Base-by-base conservation (phyloP, 1,140 invertebrate genomes). In the Drosophila ambigua region DNA sequence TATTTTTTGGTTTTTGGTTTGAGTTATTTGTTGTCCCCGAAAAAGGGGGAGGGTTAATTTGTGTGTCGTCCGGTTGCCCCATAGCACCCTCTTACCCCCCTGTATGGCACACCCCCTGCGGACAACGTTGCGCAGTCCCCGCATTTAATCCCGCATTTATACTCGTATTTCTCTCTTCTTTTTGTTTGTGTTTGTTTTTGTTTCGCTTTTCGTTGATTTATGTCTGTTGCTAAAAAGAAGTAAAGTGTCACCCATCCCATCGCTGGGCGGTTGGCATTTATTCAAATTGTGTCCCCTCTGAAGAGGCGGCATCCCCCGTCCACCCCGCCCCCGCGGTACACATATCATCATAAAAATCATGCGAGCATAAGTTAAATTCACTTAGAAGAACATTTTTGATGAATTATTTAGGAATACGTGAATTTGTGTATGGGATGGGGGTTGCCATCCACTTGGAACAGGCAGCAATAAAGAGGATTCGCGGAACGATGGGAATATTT, bases 101-200 rank as follows among this genome's bases (percentile, higher is more conserved):
- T 41, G 9, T 5, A 13, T 9, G 9, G 31, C 35, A 4, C 35
- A 13, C 3, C 8, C 31, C 31, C 2, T 4, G 11, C 35, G 31
- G 35, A 13, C 52, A 11, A 44, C 55, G 44, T 57, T 73, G 45
- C 28, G 60, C 50, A 67, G 66, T 53, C 73, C 67, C 20, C 20
- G 20, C 20, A 71, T 80, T 88, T 88, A 79, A 89, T 88, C 83
- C 84, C 84, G 79, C 84, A 88, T 85, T 71, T 69, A 79, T 77
- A 80, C 52, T 59, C 41, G 15, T 49, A n/a, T 49, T 76, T 76
- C 51, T 55, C 55, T 77, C 65, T 76, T 82, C 64, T 75, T 82
- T 87, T 4, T 24, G 2, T 24, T 24, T 24, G 35, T 24, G 2
- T 24, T 24, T 24, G 35, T 62, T 59, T 49, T 23, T 43, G 16